Percentiles rank a stretch among this genome's conserved stretches.
These are phyloP conservation scores for Lasiurus cinereus DNA, from an alignment of 2,113 vertebrate species.

Conservation along the genomic window DNA sequence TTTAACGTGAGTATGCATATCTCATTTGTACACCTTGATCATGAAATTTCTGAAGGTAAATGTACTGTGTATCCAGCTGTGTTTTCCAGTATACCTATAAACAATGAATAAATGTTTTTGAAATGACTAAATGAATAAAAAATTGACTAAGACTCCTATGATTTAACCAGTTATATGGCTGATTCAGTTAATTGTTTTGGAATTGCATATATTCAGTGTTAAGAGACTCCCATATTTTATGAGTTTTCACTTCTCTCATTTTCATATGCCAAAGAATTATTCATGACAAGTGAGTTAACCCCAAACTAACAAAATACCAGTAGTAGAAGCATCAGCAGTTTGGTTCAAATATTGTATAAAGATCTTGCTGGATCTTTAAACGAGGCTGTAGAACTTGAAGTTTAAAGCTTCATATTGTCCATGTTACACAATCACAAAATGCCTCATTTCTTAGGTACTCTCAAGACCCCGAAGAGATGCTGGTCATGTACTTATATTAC, in stretches of 20 bases:
- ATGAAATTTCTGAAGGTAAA: slow-evolving; percentile 18
- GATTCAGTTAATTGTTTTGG: neutral
- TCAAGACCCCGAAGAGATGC: neutral
- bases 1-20: neutral
- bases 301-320: neutral
- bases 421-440: neutral
- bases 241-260: neutral
- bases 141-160: neutral
- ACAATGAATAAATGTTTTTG: slow-evolving; percentile 36
- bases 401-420: neutral
- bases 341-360: neutral
- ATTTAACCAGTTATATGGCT: slow-evolving; percentile 4
- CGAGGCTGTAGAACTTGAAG: neutral
- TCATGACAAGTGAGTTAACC: neutral
- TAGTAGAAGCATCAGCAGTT: neutral
- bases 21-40: slow-evolving; percentile 38
- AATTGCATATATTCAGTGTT: neutral
- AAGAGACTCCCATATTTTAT: neutral
- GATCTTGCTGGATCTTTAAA: neutral
- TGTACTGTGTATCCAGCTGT: neutral
- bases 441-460: neutral
- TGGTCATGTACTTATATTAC: neutral
- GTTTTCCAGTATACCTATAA: neutral
- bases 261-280: slow-evolving; percentile 46
- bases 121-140: slow-evolving; percentile 34